Percentiles rank a stretch among this genome's conserved stretches.
phyloP scores from a whole-genome alignment of 2,888 invertebrate genomes.

The Danaus chrysippus region DNA sequence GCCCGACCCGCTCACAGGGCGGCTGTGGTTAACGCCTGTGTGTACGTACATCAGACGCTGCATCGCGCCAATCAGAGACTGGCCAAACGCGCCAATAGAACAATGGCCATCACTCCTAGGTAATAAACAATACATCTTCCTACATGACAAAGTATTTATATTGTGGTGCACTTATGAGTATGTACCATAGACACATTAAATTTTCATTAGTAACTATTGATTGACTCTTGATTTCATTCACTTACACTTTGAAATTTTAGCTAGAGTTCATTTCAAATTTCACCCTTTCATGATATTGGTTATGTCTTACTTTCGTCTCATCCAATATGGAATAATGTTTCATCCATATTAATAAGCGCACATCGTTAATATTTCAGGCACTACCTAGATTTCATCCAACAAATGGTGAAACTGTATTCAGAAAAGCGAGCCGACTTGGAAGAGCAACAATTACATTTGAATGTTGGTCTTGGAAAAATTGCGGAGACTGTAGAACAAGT shows the following conservation, averaged over 20 bases:
- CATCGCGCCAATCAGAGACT: conserved; percentile 96
- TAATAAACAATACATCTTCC: conserved; percentile 32
- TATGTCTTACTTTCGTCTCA: conserved; percentile 2
- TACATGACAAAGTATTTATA: too few species aligned
- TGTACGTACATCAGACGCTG: conserved; percentile 98
- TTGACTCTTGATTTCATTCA: too few species aligned
- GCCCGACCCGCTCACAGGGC: conserved; percentile 91
- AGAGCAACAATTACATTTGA: conserved; percentile 98
- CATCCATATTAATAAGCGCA: not conserved
- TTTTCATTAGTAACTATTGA: too few species aligned
- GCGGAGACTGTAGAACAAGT: conserved; percentile 99
- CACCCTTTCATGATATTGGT: conserved; percentile 81
- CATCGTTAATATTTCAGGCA: conserved; percentile 76
- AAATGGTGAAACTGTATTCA: conserved; percentile 97
- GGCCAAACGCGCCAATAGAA: conserved; percentile 94
- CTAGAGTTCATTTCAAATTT: too few species aligned
- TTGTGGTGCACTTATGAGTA: too few species aligned
- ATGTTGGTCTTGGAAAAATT: conserved; percentile 99
- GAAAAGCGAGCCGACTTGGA: conserved; percentile 99
- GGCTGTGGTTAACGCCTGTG: conserved; percentile 99
- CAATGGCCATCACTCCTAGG: conserved; percentile 98
- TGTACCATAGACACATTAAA: too few species aligned
- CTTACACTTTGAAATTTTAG: too few species aligned
- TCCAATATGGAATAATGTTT: too few species aligned
- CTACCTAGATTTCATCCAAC: conserved; percentile 99